Conservation (phyloP, 2,888 invertebrate genomes). For the Calameuta idolon region DNA sequence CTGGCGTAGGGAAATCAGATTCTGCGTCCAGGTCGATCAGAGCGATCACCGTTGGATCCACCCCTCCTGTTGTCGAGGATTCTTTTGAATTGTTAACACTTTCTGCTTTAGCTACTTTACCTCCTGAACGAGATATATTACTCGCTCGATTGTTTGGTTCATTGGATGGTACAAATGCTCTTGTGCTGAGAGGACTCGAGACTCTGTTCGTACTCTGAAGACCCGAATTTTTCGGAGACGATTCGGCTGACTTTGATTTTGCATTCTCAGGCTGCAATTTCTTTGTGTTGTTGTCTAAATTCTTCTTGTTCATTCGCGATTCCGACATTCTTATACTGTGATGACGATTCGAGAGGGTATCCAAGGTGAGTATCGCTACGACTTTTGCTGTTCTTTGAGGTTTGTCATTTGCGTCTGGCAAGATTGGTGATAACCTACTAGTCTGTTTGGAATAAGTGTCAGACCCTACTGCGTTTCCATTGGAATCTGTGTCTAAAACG, state of each 20-base stretch:
- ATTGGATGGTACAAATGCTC: neutral
- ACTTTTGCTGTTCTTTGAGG: constrained; percentile 63
- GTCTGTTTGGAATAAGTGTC: constrained; percentile 22
- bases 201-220: neutral
- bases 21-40: constrained; percentile 51
- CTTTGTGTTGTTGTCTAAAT: constrained; percentile 10
- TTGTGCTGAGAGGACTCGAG: neutral
- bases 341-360: constrained; percentile 43
- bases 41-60: constrained; percentile 27
- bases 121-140: neutral
- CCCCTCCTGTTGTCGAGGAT: constrained; percentile 12
- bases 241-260: neutral
- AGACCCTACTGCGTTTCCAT: constrained; percentile 39
- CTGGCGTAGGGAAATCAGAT: constrained; percentile 34
- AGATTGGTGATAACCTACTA: constrained; percentile 9
- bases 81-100: constrained; percentile 5
- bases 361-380: constrained; percentile 58
- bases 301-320: constrained; percentile 17
- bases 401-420: constrained; percentile 41
- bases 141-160: neutral
- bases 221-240: neutral
- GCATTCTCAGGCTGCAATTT: neutral
- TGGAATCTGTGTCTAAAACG: constrained; percentile 36
- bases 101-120: constrained; percentile 10
- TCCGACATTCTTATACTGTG: constrained; percentile 11